Evolutionary conservation across 2,113 vertebrate species (phyloP).

Genomic region (Nymphicus hollandicus): DNA sequence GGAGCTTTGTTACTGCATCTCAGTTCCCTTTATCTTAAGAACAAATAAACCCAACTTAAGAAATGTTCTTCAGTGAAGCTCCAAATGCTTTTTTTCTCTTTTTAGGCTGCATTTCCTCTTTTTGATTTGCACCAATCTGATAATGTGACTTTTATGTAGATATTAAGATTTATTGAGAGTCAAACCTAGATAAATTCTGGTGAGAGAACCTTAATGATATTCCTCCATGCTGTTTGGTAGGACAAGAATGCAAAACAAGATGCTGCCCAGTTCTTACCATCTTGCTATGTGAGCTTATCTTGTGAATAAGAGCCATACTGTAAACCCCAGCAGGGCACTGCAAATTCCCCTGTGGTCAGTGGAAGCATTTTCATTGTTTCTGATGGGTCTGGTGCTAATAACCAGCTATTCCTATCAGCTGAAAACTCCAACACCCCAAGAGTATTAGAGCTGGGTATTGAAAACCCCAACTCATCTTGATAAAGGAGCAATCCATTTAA

Average conservation of each 20-base stretch:
- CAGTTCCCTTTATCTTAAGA: neutral
- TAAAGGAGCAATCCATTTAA: neutral
- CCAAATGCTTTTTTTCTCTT: neutral
- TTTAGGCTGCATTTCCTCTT: neutral
- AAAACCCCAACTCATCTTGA: neutral
- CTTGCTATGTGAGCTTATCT: neutral
- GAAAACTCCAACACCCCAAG: neutral
- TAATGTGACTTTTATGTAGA: neutral
- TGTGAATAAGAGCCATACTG: neutral
- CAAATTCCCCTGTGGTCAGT: neutral
- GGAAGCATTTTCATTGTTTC: neutral
- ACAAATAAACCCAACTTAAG: neutral
- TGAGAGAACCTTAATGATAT: neutral
- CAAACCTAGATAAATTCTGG: neutral
- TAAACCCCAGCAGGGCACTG: neutral
- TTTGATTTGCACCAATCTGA: neutral
- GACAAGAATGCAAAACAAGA: neutral
- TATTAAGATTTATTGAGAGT: neutral
- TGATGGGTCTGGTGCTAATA: neutral
- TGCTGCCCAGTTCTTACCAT: neutral
- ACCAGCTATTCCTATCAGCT: neutral
- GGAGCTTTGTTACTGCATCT: constrained; percentile 5
- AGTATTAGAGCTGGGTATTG: neutral
- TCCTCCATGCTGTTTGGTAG: neutral
- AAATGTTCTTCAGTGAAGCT: neutral